phyloP scores from a whole-genome alignment of 2,113 vertebrate genomes.

The Hippocampus barbouri region DNA sequence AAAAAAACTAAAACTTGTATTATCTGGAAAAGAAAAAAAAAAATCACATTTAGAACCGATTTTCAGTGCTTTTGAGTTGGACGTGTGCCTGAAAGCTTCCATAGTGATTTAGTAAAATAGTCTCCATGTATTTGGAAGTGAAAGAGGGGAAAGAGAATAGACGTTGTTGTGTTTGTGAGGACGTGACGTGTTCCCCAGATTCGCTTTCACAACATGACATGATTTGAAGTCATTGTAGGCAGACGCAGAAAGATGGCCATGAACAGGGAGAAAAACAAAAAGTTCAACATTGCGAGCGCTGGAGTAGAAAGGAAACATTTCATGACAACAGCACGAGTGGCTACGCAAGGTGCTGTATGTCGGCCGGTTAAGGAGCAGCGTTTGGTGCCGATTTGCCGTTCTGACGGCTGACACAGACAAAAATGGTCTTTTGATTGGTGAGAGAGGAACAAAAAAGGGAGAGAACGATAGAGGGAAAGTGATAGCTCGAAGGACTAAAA shows the following conservation, averaged over 20 bases:
- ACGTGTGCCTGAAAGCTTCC: neutral
- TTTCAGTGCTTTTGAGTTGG: neutral
- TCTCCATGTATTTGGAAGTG: neutral
- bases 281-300: conserved; percentile 2
- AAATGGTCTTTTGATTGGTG: conserved; percentile 21
- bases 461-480: conserved; percentile 1
- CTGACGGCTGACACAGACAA: neutral
- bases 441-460: conserved; percentile 13
- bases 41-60: neutral
- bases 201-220: conserved; percentile 23
- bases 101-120: neutral
- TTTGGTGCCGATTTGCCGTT: conserved; percentile 1
- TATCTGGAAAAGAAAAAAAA: too few species aligned
- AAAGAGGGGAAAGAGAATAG: neutral
- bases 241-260: conserved; percentile 3
- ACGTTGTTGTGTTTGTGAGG: conserved; percentile 32
- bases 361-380: conserved; percentile 30
- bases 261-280: neutral
- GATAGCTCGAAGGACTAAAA: neutral
- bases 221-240: conserved; percentile 37
- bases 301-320: conserved; percentile 32
- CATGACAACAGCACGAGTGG: conserved; percentile 10
- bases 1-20: neutral
- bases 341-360: conserved; percentile 25
- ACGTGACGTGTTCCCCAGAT: conserved; percentile 40